Evolutionary conservation across 2,888 invertebrate genomes (phyloP).

Genomic region (Congeria kusceri): DNA sequence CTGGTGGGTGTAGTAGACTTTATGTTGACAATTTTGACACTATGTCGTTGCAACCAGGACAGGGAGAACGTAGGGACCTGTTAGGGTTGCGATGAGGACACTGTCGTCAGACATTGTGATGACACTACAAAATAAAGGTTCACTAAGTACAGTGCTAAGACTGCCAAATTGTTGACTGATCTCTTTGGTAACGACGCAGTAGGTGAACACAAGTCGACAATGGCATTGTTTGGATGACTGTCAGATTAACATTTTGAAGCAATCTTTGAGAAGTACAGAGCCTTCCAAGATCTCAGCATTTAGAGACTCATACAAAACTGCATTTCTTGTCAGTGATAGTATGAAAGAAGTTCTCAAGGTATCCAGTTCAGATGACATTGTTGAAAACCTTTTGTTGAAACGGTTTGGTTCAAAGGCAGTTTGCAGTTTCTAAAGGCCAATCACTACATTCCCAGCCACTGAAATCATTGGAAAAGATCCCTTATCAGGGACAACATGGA

Average conservation of each 20-base stretch:
- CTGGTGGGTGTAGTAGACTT: too few species aligned
- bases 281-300: slow-evolving; percentile 35
- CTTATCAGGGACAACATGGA: slow-evolving; percentile 50
- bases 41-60: too few species aligned
- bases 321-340: slow-evolving; percentile 34
- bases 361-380: slow-evolving; percentile 14
- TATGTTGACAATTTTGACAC: too few species aligned
- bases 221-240: slow-evolving; percentile 6
- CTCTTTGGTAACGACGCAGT: slow-evolving; percentile 2
- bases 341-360: slow-evolving; percentile 15
- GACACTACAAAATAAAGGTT: too few species aligned
- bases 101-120: too few species aligned
- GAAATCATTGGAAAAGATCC: slow-evolving; percentile 33
- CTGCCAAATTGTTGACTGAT: background rate
- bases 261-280: slow-evolving; percentile 25
- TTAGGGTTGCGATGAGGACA: too few species aligned
- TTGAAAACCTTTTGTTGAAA: slow-evolving; percentile 15
- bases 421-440: slow-evolving; percentile 6
- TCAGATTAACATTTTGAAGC: slow-evolving; percentile 2
- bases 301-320: slow-evolving; percentile 31
- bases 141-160: background rate
- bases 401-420: slow-evolving; percentile 12
- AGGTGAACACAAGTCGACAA: background rate
- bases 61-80: too few species aligned
- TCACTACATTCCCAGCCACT: slow-evolving; percentile 22